These are phyloP conservation scores for Araneus ventricosus DNA, from an alignment of 1,140 invertebrate genomes.

Conservation along the genomic window DNA sequence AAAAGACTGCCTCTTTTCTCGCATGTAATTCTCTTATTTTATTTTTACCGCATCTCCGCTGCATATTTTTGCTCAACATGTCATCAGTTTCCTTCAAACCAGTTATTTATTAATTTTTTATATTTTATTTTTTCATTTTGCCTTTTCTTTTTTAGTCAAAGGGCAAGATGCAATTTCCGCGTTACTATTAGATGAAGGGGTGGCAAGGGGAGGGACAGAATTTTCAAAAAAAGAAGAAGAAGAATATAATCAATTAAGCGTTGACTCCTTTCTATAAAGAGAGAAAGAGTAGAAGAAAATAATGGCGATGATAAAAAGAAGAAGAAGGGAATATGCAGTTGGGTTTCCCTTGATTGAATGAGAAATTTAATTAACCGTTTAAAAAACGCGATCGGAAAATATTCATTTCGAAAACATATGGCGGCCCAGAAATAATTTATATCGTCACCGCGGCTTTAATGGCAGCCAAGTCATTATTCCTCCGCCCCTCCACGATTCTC, in stretches of 20 bases:
- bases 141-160: not conserved
- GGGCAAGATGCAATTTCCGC: slow-evolving; percentile 19
- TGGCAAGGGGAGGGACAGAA: not conserved
- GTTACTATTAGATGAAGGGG: slow-evolving; percentile 4
- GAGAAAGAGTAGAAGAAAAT: not conserved
- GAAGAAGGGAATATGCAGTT: not conserved
- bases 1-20: not conserved
- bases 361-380: slow-evolving; percentile 40
- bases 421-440: not conserved
- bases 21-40: not conserved
- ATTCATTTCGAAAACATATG: slow-evolving; percentile 22
- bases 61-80: not conserved
- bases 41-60: not conserved
- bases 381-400: slow-evolving; percentile 35
- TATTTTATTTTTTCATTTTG: not conserved
- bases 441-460: slow-evolving; percentile 15
- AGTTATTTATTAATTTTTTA: not conserved
- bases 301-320: not conserved
- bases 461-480: slow-evolving; percentile 7
- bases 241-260: not conserved
- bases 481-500: not conserved
- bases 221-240: not conserved
- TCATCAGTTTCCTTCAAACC: slow-evolving; percentile 30
- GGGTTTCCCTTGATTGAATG: slow-evolving; percentile 13
- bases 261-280: not conserved